Base-by-base conservation (phyloP, 1,140 invertebrate genomes). In the Bicyclus anynana region DNA sequence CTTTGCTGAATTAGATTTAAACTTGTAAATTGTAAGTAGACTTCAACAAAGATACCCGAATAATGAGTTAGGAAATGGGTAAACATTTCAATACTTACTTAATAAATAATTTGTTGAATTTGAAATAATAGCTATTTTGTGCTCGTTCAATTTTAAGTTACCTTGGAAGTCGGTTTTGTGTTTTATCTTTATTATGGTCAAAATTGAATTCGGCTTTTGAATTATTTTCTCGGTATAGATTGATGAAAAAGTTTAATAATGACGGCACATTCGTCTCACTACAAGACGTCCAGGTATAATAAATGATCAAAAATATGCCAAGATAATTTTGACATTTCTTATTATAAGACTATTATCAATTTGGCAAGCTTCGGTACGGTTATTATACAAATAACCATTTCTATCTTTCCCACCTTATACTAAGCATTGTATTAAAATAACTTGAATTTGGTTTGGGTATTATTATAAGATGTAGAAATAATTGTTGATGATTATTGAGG, bases 321-420 rank as follows among this genome's bases (percentile, higher is more conserved):
- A 66, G 64, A 65, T 66, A 69, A 69, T 73, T 67, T 56, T 49
- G 56, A 60, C 63, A 56, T 56, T 64, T 75, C 68, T 80, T 76
- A 74, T 84, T 77, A 83, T 77, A 81, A 72, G 63, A 79, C 66
- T 69, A 87, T 87, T 85, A 87, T 81, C 76, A 75, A 87, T 85
- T 87, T 87, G 73, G 77, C 84, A 84, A 84, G 84, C 69, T 76
- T 65, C 74, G 79, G 74, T 73, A 59, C 59, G 67, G 61, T 80
- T 62, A 74, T 81, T 77, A 81, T 77, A 79, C 70, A 53, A 74
- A 60, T 40, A 40, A 27, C 12, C 21, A 54, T 60, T 54, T 60
- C 52, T 50, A 49, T 54, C 35, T 60, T 42, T 50, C 26, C 23
- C 47, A 57, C 17, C 37, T 47, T 10, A 27, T 40, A 33, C 26